A percentile compares a stretch with the other conserved stretches of the same genome.
Conservation (phyloP, 2,113 vertebrate species). For the Oxyura jamaicensis region DNA sequence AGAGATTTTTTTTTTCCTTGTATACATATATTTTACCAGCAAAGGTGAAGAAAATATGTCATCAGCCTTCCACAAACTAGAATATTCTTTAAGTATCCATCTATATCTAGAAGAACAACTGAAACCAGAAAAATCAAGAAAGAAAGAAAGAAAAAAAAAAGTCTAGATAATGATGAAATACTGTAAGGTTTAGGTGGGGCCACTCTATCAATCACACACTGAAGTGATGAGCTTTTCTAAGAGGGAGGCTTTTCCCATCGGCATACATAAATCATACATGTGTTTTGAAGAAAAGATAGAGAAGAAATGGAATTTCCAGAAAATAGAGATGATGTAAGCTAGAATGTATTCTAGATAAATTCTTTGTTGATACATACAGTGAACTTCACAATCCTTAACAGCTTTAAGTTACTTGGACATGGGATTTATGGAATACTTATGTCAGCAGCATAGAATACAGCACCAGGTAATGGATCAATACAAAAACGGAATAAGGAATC, state of each 20-base stretch:
- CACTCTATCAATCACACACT: neutral
- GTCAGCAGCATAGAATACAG: neutral
- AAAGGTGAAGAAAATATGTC: neutral
- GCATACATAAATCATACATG: rapidly evolving
- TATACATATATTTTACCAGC: neutral
- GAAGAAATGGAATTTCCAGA: neutral
- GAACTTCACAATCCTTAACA: neutral
- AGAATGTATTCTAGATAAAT: neutral
- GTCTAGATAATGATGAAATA: neutral
- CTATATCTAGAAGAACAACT: neutral
- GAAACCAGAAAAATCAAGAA: neutral
- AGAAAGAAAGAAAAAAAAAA: neutral
- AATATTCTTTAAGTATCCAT: neutral
- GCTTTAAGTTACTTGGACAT: neutral
- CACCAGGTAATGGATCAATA: neutral
- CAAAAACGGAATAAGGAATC: neutral
- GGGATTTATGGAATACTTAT: neutral
- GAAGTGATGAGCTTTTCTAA: neutral
- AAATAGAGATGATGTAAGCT: neutral
- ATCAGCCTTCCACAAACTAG: neutral
- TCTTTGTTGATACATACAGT: neutral
- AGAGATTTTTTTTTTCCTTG: neutral
- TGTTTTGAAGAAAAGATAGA: neutral
- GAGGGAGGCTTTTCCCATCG: neutral
- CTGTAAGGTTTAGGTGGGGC: neutral